Base-by-base conservation (phyloP, 2,797 vertebrate genomes). In the Sciurus carolinensis region DNA sequence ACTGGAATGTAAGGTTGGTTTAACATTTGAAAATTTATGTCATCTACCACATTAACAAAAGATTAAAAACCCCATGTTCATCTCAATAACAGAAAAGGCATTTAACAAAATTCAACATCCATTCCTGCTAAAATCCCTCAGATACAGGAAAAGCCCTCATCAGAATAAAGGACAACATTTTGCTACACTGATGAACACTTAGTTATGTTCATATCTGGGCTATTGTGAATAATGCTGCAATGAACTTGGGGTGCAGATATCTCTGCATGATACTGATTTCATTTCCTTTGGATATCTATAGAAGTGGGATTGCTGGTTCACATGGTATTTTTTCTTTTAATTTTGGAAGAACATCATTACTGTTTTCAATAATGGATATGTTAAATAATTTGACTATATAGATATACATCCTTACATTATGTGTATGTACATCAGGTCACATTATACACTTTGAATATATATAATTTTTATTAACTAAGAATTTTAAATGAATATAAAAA, bases 11-110 rank as follows among this genome's bases (percentile, higher is more conserved):
- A 91, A 36, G 52, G 10, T 67, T 88, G 14, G 24, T 42, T 83
- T 93, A 93, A 67, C 28, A 59, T 93, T 52, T 79, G 14, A 88
- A 87, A 84, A 73, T 52, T 33, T 39, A 28, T 28, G 7, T 81
- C 30, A 52, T 69, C 42, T 15, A 64, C 2, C 13, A 52, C 44
- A 81, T 44, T 79, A 69, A 80, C 67, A 94, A 85, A 59, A 59
- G 62, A 71, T 28, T 1, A 26, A 57, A 71, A 36, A 8, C 5
- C 3, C 20, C 50, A 62, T 26, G 47, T 20, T 90, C 6, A 54
- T 47, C 26, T 54, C 39, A 59, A 8, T 75, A 90, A 90, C 14
- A 80, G 33, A 75, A 69, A 85, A 86, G n/a, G 22, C 6, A 52
- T 30, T 18, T 71, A 28, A 83, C 33, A 91, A 84, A 91, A 75